Evolutionary conservation across 2,113 vertebrate species (phyloP).

Genomic region (Pandion haliaetus): DNA sequence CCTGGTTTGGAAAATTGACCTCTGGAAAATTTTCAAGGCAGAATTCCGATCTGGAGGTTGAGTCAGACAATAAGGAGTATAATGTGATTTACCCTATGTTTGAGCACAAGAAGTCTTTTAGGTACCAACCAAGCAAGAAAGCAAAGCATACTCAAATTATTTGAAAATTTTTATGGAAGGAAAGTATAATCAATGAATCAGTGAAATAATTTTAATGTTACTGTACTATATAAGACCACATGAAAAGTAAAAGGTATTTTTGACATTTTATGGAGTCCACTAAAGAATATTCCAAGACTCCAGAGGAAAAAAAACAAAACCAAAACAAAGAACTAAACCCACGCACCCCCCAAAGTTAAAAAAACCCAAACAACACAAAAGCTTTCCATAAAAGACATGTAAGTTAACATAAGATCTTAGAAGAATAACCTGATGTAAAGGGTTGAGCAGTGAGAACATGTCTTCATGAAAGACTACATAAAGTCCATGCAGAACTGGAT

Average conservation of each 20-base stretch:
- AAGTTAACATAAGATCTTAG: background rate
- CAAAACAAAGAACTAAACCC: fast-evolving
- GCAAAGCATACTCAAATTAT: background rate
- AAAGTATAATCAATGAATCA: background rate
- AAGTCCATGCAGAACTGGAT: background rate
- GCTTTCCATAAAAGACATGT: background rate
- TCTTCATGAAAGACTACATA: background rate
- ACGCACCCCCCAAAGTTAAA: no score
- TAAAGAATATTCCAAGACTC: background rate
- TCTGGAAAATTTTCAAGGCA: background rate
- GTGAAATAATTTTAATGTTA: background rate
- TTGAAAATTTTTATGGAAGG: background rate
- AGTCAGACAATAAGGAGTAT: background rate
- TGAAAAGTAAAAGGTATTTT: background rate
- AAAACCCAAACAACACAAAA: background rate
- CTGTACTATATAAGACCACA: background rate
- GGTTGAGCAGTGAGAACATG: fast-evolving
- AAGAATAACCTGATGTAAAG: background rate
- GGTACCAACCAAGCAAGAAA: background rate
- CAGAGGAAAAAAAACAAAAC: background rate
- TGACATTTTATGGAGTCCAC: background rate
- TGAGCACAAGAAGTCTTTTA: background rate
- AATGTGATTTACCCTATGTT: background rate
- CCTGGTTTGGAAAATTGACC: background rate
- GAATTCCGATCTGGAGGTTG: background rate